Base-by-base conservation (phyloP, 2,888 invertebrate species). In the Euplagia quadripunctaria region DNA sequence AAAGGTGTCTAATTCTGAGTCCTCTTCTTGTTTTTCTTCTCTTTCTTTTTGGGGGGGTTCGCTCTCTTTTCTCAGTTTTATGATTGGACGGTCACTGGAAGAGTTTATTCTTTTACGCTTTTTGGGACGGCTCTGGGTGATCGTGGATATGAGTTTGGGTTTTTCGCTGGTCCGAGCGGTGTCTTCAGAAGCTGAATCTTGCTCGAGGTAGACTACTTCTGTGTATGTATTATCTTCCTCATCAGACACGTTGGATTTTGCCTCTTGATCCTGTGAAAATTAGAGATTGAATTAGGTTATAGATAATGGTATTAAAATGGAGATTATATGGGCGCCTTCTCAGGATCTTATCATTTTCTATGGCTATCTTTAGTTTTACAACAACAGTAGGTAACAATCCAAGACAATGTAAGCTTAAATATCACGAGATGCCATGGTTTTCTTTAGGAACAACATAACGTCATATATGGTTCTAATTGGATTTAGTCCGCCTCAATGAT, bases 141-240 rank as follows among this genome's bases (percentile, higher is more conserved):
- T 51, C 11, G 49, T 20, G 58, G 55, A 58, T n/a, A 4, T 8
- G 14, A 3, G 42, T 72, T 70, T 76, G n/a, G 64, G 17, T 66
- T 71, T 73, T 63, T 68, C 64, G 63, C 31, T 67, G 7, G 41
- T 43, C 51, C 61, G 70, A 6, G 66, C n/a, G n/a, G 68, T 43
- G 31, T 69, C 67, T 6, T 76, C 79, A 17, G 75, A 14, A 12
- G 43, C 14, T 0, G 76, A 46, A 0, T 86, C 86, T 0, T 87
- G 87, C 11, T 91, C 90, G 0, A 92, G 79, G 61, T 92, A 92
- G 0, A 92, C 83, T 0, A 91, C 82, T 75, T 92, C 91, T 0
- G 91, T 88, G 81, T 79, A 90, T 0, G 77, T 64, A 11, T 84
- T 82, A 4, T 85, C 77, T 0, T 67, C 80, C 0, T 73, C 31